Percentiles rank a stretch among this genome's conserved stretches.
Conservation (phyloP, 2,797 vertebrate species). For the Tamandua tetradactyla region DNA sequence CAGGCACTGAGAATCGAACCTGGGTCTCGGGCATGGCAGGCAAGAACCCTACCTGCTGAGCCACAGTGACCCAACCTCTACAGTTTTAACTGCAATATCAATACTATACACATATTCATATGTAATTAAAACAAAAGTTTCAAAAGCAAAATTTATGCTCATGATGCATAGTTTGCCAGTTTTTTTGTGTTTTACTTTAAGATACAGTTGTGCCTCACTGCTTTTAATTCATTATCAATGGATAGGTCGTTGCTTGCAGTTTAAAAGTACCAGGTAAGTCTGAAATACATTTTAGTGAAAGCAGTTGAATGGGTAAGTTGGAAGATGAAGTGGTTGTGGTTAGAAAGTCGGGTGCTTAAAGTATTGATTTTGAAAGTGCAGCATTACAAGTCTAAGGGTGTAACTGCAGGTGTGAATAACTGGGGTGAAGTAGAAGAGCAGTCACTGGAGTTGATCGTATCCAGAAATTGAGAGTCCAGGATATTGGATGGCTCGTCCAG, state of each 20-base stretch:
- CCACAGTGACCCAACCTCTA: too few relatives aligned
- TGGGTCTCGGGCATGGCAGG: too few relatives aligned
- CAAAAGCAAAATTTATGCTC: neutral
- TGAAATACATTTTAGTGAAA: neutral
- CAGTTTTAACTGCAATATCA: too few relatives aligned
- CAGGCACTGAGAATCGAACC: too few relatives aligned
- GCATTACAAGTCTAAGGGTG: neutral
- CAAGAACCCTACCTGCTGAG: too few relatives aligned
- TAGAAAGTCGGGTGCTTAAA: neutral
- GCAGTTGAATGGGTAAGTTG: neutral
- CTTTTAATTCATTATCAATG: neutral
- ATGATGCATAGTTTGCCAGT: neutral
- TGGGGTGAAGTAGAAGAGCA: neutral
- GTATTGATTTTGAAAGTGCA: neutral
- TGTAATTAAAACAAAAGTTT: neutral
- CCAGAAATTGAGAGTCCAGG: neutral
- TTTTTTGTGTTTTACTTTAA: neutral
- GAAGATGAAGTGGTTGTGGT: neutral
- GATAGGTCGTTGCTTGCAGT: neutral
- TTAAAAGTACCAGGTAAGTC: neutral
- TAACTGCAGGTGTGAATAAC: too few relatives aligned
- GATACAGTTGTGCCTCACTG: neutral
- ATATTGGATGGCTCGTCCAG: neutral
- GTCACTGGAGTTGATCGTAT: neutral
- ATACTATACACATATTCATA: too few relatives aligned